phyloP scores from a whole-genome alignment of 2,113 vertebrate species.

The Sphyrna mokarran region DNA sequence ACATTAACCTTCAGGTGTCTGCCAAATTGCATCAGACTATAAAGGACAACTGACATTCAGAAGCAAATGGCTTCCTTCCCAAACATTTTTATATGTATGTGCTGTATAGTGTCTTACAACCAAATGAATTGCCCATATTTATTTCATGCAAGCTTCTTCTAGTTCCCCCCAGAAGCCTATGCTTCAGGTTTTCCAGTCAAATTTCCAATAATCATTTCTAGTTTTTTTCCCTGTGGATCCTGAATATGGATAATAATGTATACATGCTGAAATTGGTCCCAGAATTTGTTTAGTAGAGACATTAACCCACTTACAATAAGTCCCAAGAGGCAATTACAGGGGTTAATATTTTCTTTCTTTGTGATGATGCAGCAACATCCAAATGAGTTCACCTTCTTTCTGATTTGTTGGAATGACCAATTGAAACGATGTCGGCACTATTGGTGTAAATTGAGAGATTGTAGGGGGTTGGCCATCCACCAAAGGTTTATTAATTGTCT shows the following conservation, averaged over 20 bases:
- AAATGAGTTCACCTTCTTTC: too few species aligned
- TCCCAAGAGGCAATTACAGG: background rate
- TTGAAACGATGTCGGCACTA: too few species aligned
- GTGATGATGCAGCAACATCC: too few species aligned
- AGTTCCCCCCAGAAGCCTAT: background rate
- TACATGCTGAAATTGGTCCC: background rate
- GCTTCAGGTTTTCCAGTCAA: background rate
- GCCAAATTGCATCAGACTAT: background rate
- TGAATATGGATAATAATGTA: background rate
- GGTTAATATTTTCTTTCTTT: background rate
- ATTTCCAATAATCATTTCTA: background rate
- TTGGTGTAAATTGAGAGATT: too few species aligned
- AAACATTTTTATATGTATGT: background rate
- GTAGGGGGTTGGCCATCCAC: too few species aligned
- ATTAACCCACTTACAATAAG: background rate
- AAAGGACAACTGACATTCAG: background rate
- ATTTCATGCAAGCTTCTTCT: background rate
- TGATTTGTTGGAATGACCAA: too few species aligned
- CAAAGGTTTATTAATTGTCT: too few species aligned
- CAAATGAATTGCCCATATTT: background rate
- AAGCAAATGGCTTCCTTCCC: background rate
- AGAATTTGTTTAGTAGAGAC: background rate
- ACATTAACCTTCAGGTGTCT: slow-evolving; percentile 16
- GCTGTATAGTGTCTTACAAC: background rate
- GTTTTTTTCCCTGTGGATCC: background rate